A percentile compares a stretch with the other conserved stretches of the same genome.
phyloP scores from a whole-genome alignment of 1,140 invertebrate species.

The Ganaspis sp. region DNA sequence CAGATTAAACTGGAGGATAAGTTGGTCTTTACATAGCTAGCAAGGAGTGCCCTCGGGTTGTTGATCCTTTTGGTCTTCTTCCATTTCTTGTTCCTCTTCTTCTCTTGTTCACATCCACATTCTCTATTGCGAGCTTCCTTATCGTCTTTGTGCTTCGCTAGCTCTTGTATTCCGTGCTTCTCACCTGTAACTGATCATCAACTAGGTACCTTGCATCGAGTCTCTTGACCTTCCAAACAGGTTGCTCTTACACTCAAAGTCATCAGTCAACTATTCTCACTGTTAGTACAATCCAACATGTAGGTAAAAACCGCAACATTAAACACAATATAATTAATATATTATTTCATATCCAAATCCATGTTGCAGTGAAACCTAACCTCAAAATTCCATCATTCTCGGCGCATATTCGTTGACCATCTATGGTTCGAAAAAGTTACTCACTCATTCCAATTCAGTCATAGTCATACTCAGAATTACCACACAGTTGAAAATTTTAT shows the following conservation, averaged over 20 bases:
- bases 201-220: background rate
- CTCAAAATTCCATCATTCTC: too few relatives aligned
- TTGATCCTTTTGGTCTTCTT: conserved; percentile 63
- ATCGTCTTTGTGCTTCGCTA: conserved; percentile 22
- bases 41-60: conserved; percentile 64
- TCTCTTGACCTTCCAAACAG: conserved; percentile 1
- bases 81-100: conserved; percentile 43
- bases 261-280: too few relatives aligned
- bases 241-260: background rate
- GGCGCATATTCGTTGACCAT: too few relatives aligned
- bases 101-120: conserved; percentile 5
- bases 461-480: too few relatives aligned
- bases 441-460: too few relatives aligned
- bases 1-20: conserved; percentile 24
- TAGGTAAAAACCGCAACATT: too few relatives aligned
- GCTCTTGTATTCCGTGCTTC: conserved; percentile 2
- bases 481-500: too few relatives aligned
- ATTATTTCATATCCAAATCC: too few relatives aligned
- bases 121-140: background rate
- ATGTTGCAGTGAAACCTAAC: too few relatives aligned
- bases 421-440: too few relatives aligned
- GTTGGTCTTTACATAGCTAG: conserved; percentile 50
- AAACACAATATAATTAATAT: too few relatives aligned
- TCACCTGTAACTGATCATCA: conserved; percentile 4
- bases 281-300: too few relatives aligned